Evolutionary conservation across 2,888 invertebrate genomes (phyloP), one percentile per base, ranked within the genome.

Genomic region (Gastracanthus pulcherrimus): DNA sequence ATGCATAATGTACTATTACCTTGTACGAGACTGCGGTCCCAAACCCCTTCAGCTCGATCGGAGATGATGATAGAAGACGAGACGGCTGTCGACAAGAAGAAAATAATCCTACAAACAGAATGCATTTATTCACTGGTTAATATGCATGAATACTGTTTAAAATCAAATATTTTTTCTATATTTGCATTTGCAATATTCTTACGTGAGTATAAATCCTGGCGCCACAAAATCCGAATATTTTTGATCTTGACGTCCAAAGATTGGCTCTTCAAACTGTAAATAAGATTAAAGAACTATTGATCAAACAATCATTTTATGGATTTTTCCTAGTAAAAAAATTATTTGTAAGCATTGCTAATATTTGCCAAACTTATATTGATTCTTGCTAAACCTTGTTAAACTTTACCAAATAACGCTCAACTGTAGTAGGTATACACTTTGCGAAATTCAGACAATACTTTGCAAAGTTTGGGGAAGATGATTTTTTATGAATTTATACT

Each of bases 21-120:
- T 83, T 98, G 96, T 6, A 97, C 96, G 0, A 97, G 93, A 78
- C 96, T 96, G 81, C 98, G 93, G 89, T 98, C 97, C 95, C 98
- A 95, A 83, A 98, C 94, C 4, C 98, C 97, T 89, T 97, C 97
- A 86, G 95, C 93, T 45, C 96, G 94, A 89, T 97, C 97, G 0
- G 95, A 93, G 83, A 97, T 96, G 89, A 97, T 95, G 29, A 96
- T 94, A 1, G 96, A 94, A 0, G 97, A 96, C 0, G 97, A 97
- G 89, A 97, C 94, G 55, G 97, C 94, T 0, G 97, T 95, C 0
- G 97, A 95, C 92, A 98, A 92, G 92, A 98, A 97, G 92, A 96
- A 98, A 48, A 96, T 94, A 87, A 97, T 95, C 34, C 97, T 97
- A 91, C 34, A 91, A 90, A 74, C 55, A 76, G 29, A 34, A 66